Evolutionary conservation across 1,140 invertebrate genomes (phyloP), one percentile per base, ranked within the genome.

Genomic region (Tenebrio molitor): DNA sequence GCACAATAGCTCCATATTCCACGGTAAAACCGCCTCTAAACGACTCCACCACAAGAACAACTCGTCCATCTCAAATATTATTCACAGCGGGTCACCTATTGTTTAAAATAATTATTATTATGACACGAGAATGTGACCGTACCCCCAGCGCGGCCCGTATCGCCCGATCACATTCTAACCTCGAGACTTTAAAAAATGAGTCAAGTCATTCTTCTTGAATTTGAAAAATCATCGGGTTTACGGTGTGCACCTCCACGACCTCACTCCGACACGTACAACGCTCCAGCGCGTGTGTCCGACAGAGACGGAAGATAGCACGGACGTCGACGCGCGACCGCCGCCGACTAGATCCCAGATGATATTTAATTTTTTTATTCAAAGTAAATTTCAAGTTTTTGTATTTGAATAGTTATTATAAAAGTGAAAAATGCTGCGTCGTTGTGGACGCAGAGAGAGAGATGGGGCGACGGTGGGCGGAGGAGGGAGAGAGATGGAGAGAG

Each of bases 61-160:
- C 17, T 44, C 64, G 62, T 65, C 33, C 64, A 42, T 66, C 64
- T 66, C 41, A 44, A 66, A 69, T 69, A 69, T 69, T 69, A 69
- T 50, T 71, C 74, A 23, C 76, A 78, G 76, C 76, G 72, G 74
- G 73, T 69, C 62, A 69, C 73, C 76, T 74, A 78, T 78, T 78
- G 76, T 78, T 78, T 78, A 76, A 78, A 76, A 78, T 78, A 78
- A 78, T 78, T 76, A 78, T 76, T 74, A 77, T 74, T 73, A 75
- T 72, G 73, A 68, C 23, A 67, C 21, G 19, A 71, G 75, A 71
- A 66, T 71, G 72, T 71, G 74, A 65, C 17, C 50, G 23, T 33
- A 29, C 14, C 15, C 1, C 16, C 34, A 16, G 0, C 33, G 2
- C 10, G 17, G 69, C 12, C 50, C 3, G 6, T 17, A 66, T 17